Evolutionary conservation across 2,113 vertebrate genomes (phyloP).

Genomic region (Leucopsar rothschildi): DNA sequence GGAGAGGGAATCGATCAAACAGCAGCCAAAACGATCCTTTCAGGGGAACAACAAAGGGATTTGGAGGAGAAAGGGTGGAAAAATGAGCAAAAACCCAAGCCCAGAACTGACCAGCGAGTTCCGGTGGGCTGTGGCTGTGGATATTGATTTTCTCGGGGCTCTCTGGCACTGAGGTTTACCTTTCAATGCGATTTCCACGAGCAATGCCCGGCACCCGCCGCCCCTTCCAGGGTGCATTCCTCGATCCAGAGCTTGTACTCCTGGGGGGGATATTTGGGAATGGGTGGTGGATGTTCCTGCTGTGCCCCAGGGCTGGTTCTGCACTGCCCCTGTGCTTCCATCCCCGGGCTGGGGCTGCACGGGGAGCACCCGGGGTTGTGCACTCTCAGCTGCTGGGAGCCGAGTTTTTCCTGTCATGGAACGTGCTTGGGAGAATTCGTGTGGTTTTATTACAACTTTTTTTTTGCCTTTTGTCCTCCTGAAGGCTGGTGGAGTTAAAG

Average conservation of each 20-base stretch:
- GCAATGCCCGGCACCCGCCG: not conserved
- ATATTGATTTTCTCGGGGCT: not conserved
- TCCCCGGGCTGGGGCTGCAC: not conserved
- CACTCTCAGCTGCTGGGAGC: not conserved
- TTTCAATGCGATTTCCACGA: not conserved
- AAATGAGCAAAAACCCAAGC: not conserved
- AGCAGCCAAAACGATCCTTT: not conserved
- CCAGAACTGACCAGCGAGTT: not conserved
- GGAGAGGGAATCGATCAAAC: not conserved
- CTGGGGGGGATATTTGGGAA: not conserved
- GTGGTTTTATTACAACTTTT: not conserved
- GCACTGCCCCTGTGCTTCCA: not conserved
- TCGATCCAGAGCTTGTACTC: not conserved
- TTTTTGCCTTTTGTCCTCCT: not conserved
- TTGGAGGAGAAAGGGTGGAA: not conserved
- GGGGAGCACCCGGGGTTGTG: not conserved
- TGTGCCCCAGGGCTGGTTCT: rapidly evolving
- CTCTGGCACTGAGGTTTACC: not conserved
- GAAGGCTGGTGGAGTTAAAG: not conserved
- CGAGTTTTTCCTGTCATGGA: rapidly evolving
- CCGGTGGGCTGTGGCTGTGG: not conserved
- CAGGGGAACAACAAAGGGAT: not conserved
- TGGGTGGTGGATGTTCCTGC: rapidly evolving
- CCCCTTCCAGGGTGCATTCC: not conserved
- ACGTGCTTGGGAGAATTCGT: rapidly evolving